Base-by-base conservation (phyloP, 2,113 vertebrate species). In the Oceanites oceanicus region DNA sequence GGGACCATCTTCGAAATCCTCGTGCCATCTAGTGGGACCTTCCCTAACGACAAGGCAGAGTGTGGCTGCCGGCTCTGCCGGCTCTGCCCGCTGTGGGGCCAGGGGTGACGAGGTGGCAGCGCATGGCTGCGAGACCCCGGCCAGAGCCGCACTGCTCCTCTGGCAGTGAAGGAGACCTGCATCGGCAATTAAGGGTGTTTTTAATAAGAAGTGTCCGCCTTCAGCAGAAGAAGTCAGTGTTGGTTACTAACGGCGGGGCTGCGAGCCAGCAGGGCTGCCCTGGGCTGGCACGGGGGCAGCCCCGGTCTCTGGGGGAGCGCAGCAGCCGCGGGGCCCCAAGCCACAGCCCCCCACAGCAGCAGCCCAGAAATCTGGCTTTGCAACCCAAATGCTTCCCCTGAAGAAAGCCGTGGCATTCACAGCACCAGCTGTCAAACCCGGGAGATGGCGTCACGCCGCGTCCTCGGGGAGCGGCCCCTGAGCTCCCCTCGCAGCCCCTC, bases 11-110 rank as follows among this genome's bases (percentile, higher is more conserved):
- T 10, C 9, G 68, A 55, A 59, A 10, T 23, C 93, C 76, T 95
- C 32, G 10, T 89, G 95, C 96, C 96, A 91, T 66, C 96, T 97
- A 97, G 96, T 23, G 96, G 96, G 72, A 88, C 63, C 25, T 30
- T 25, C 93, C 6, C 36, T 80, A 44, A 44, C 0, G 15, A 15
- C 89, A 52, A 9, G 27, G 36, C 45, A 16, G 73, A 52, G 29
- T 5, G 5, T 5, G 55, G 55, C 70, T 34, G 44, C 50, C 0
- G 5, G 14, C 49, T 50, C 12, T 17, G 42, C 25, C 10, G 5
- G 25, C 50, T 47, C 68, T 53, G 71, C 53, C 20, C 2, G 21
- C 65, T 9, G 4, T 8, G 27, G 45, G 27, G 36, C 30, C 0
- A 1, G 22, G 58, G n/a, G 7, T 3, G 38, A 18, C 2, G 0